Percentiles rank a stretch among this genome's conserved stretches.
phyloP scores from a whole-genome alignment of 2,113 vertebrate species.

The Sporophila hypoxantha region DNA sequence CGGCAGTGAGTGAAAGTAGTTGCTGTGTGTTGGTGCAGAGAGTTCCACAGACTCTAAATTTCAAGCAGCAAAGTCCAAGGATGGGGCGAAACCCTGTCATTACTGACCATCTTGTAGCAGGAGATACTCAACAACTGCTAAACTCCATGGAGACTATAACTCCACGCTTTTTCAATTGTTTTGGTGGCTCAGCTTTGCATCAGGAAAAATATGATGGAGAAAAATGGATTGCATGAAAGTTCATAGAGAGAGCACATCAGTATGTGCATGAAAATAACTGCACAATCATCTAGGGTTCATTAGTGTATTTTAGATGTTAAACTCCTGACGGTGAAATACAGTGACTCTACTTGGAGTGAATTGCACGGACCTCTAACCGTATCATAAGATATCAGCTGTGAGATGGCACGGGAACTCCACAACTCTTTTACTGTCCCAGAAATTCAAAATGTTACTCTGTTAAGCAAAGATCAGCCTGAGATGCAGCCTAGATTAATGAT shows the following conservation, averaged over 20 bases:
- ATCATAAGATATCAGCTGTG: neutral
- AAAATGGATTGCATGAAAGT: neutral
- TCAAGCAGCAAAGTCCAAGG: neutral
- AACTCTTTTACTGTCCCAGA: neutral
- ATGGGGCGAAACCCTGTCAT: neutral
- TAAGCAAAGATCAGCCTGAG: neutral
- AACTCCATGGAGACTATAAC: neutral
- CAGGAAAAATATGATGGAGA: neutral
- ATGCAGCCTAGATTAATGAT: conserved; percentile 38
- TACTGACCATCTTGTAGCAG: neutral
- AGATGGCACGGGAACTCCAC: neutral
- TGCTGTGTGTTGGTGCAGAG: neutral
- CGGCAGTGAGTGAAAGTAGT: accelerated
- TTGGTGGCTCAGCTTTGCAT: neutral
- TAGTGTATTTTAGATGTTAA: neutral
- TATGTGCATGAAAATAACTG: neutral
- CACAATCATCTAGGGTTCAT: neutral
- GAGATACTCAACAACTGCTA: neutral
- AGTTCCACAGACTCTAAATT: neutral
- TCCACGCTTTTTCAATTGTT: neutral
- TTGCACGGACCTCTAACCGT: neutral
- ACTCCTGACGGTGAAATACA: neutral
- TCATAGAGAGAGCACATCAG: neutral
- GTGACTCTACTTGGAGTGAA: neutral
- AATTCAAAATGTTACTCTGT: neutral